These are phyloP conservation scores for Apteryx mantelli DNA, from an alignment of 2,113 vertebrate genomes.

Conservation along the genomic window DNA sequence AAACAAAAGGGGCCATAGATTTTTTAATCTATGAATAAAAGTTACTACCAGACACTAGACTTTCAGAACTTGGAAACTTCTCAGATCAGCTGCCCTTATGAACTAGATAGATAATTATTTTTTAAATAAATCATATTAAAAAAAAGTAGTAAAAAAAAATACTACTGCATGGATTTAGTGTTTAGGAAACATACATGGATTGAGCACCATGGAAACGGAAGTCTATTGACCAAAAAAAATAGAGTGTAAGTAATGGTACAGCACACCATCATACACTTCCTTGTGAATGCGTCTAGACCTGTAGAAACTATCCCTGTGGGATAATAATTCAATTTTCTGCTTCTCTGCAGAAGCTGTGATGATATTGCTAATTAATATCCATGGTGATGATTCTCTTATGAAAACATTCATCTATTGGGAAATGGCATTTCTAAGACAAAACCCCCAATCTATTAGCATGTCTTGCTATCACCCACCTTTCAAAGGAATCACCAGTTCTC, in stretches of 20 bases:
- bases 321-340: neutral
- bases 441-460: neutral
- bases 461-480: neutral
- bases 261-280: neutral
- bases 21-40: neutral
- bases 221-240: neutral
- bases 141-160: neutral
- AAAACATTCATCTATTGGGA: neutral
- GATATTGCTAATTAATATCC: constrained; percentile 33
- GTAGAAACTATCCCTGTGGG: neutral
- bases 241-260: neutral
- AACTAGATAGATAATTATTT: neutral
- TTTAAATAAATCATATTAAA: neutral
- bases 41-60: neutral
- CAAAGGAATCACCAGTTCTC: neutral
- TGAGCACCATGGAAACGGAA: neutral
- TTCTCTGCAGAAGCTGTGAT: constrained; percentile 6
- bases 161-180: neutral
- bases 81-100: neutral
- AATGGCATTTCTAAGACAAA: constrained; percentile 26
- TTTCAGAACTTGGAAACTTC: neutral
- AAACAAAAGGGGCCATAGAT: neutral
- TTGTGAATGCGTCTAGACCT: neutral
- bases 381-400: neutral
- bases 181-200: neutral